Base-by-base conservation (phyloP, 1,140 invertebrate genomes). In the Pomacea maculata region DNA sequence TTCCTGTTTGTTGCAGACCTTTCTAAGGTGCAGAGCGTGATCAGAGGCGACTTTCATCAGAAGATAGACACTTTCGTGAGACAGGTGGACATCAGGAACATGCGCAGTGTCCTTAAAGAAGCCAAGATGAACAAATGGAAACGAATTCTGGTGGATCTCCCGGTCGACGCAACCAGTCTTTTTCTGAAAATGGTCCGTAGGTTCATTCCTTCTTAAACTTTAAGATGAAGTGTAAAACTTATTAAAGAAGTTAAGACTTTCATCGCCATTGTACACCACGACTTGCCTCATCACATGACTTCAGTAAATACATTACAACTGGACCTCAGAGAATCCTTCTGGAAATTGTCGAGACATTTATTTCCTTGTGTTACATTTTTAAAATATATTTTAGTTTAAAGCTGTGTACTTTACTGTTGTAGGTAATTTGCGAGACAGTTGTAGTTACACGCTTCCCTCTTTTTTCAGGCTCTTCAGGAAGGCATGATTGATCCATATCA, bases 401-500 rank as follows among this genome's bases (percentile, higher is more conserved):
- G 34, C 34, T 45, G 6, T 45, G 34, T 2, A 4, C 34, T 45
- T 45, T 6, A 6, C 6, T 45, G 2, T 45, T 45, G 34, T 45
- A 45, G 34, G 34, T 45, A 45, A 45, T 45, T 45, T 45, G 34
- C 34, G 6, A 45, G 34, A 45, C 34, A 45, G 34, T 2, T 45
- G 0, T 45, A 45, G 34, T 45, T 1, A 45, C 34, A 45, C 34
- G 34, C 3, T 79, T 52, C n/a, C 54, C 17, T 45, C 34, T 80
- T 78, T 72, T 84, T 81, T 80, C 85, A 91, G 90, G 90, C 91
- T 19, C 80, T 91, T 68, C 91, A 91, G 84, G 86, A 91, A 81
- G 90, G 90, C 14, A 91, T 91, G 91, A 89, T 91, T 17, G 89
- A 91, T 82, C 87, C 88, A 15, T 90, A 89, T 65, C 88, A 90